These are phyloP conservation scores for Hapalemur alaotrensis DNA, from an alignment of 2,797 vertebrate genomes.

Conservation along the genomic window DNA sequence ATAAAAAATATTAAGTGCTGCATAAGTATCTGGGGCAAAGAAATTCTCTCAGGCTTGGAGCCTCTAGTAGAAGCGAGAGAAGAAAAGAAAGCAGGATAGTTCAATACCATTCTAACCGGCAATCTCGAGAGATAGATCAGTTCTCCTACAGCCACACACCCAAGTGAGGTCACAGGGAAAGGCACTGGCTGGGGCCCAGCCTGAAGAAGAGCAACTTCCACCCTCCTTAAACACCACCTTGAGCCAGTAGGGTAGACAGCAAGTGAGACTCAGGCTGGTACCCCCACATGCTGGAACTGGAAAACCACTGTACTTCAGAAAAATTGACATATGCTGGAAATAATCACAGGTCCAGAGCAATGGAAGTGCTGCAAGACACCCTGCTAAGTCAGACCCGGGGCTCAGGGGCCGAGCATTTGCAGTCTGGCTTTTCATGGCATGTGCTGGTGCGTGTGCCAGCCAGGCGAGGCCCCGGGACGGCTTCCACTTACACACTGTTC, in stretches of 20 bases:
- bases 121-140: not conserved
- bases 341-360: not conserved
- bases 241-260: not conserved
- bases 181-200: not conserved
- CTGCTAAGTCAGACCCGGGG: not conserved
- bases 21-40: not conserved
- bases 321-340: not conserved
- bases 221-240: not conserved
- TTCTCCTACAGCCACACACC: not conserved
- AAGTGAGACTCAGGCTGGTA: not conserved
- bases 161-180: not conserved
- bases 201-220: not conserved
- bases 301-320: not conserved
- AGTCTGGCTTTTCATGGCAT: not conserved
- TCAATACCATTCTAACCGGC: not conserved
- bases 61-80: not conserved
- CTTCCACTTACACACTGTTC: slow-evolving; percentile 95
- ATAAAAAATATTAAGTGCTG: not conserved
- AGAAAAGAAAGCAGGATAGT: not conserved
- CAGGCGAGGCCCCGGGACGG: fast-evolving
- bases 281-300: fast-evolving
- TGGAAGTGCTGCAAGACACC: not conserved
- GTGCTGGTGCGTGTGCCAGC: fast-evolving
- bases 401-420: not conserved
- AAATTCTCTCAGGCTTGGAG: not conserved